Evolutionary conservation across 2,797 vertebrate species (phyloP).

Genomic region (Artibeus jamaicensis): DNA sequence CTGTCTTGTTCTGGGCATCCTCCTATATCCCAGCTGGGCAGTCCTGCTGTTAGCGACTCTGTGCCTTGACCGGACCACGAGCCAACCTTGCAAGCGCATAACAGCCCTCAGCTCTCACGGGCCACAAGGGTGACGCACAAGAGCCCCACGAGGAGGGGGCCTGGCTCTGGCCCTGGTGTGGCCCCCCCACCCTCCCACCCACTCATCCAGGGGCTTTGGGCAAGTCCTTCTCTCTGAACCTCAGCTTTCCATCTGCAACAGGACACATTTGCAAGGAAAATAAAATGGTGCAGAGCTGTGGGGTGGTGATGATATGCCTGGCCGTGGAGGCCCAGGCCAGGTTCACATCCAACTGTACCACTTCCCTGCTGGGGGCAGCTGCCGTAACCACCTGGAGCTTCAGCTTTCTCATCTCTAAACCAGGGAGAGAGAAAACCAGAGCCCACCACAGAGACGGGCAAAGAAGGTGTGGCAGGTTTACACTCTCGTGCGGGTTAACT

Average conservation of each 20-base stretch:
- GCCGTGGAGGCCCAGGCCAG: not conserved
- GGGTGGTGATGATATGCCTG: not conserved
- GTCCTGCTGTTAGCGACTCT: not conserved
- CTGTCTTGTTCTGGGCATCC: not conserved
- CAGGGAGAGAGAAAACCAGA: not conserved
- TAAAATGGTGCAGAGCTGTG: not conserved
- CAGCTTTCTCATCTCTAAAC: not conserved
- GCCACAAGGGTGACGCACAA: not conserved
- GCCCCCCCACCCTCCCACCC: not conserved
- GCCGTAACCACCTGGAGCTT: not conserved
- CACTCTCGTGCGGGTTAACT: not conserved
- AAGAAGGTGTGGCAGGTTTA: fast-evolving
- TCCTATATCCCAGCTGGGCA: not conserved
- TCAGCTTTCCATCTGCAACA: not conserved
- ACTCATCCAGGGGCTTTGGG: too few species aligned
- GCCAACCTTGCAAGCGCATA: not conserved
- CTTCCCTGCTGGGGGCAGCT: not conserved
- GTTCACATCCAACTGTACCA: not conserved
- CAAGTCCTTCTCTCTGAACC: not conserved
- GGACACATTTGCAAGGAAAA: not conserved
- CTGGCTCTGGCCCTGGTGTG: not conserved
- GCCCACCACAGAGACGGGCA: not conserved
- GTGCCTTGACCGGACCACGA: not conserved
- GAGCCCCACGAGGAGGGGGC: not conserved
- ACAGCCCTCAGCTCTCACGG: not conserved